Evolutionary conservation across 2,888 invertebrate genomes (phyloP).

Genomic region (Candidula unifasciata): DNA sequence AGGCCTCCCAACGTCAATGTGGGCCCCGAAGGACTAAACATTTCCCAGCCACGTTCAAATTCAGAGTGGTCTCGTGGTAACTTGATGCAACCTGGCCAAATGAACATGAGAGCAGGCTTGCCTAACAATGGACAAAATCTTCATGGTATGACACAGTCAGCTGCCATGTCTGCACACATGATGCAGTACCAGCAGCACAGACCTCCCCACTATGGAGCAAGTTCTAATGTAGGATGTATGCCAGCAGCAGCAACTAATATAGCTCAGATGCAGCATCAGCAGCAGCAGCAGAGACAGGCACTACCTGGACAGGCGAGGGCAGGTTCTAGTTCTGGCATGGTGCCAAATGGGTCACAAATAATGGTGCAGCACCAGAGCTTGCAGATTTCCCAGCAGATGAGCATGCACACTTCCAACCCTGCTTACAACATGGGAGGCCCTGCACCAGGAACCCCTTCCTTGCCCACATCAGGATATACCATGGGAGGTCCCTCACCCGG

Average conservation of each 20-base stretch:
- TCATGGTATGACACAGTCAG: constrained; percentile 45
- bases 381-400: constrained; percentile 78
- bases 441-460: constrained; percentile 34
- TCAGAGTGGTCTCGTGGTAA: constrained; percentile 78
- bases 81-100: constrained; percentile 33
- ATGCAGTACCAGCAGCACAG: constrained; percentile 51
- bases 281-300: constrained; percentile 65
- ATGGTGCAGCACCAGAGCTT: constrained; percentile 74
- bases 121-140: constrained; percentile 17
- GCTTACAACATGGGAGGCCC: constrained; percentile 42
- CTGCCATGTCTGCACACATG: constrained; percentile 48
- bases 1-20: constrained; percentile 83
- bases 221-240: constrained; percentile 2
- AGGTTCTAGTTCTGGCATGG: constrained; percentile 56
- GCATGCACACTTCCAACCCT: constrained; percentile 51
- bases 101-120: constrained; percentile 53
- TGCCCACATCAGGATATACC: constrained; percentile 35
- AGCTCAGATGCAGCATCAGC: constrained; percentile 68
- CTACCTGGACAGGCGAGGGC: constrained; percentile 55
- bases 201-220: constrained; percentile 33
- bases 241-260: constrained; percentile 76
- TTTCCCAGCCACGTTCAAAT: constrained; percentile 78
- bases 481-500: constrained; percentile 37
- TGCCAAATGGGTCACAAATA: constrained; percentile 60
- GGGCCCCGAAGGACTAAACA: constrained; percentile 80